A percentile compares a stretch with the other conserved stretches of the same genome.
Conservation (phyloP, 2,797 vertebrate species). For the Helarctos malayanus region DNA sequence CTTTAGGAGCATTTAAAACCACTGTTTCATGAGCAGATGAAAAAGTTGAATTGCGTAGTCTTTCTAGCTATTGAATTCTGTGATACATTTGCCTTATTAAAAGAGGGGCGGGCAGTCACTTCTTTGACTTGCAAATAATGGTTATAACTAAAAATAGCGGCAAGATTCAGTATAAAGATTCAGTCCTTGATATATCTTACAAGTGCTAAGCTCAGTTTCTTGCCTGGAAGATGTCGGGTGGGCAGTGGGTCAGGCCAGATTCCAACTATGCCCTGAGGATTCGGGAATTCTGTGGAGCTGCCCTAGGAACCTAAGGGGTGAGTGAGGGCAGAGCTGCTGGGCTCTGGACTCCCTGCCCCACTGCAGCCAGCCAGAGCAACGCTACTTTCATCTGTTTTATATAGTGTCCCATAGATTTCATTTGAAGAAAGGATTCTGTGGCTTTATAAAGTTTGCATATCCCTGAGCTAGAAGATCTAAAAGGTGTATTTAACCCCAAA, state of each 20-base stretch:
- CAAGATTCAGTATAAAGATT: background rate
- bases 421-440: background rate
- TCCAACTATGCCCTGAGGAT: background rate
- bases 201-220: background rate
- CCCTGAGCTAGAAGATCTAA: background rate
- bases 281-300: background rate
- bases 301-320: background rate
- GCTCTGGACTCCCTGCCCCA: background rate
- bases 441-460: background rate
- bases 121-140: slow-evolving; percentile 45
- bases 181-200: background rate
- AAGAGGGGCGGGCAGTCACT: background rate
- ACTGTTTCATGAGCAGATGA: background rate
- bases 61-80: background rate
- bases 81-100: background rate
- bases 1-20: background rate
- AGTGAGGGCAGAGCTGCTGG: background rate
- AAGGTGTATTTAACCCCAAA: background rate
- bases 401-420: background rate
- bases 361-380: background rate
- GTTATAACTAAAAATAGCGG: background rate
- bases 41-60: background rate
- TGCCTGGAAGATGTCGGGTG: background rate
- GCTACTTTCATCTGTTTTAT: background rate
- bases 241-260: background rate